phyloP scores from a whole-genome alignment of 2,113 vertebrate species.

The Heterotilapia buettikoferi region DNA sequence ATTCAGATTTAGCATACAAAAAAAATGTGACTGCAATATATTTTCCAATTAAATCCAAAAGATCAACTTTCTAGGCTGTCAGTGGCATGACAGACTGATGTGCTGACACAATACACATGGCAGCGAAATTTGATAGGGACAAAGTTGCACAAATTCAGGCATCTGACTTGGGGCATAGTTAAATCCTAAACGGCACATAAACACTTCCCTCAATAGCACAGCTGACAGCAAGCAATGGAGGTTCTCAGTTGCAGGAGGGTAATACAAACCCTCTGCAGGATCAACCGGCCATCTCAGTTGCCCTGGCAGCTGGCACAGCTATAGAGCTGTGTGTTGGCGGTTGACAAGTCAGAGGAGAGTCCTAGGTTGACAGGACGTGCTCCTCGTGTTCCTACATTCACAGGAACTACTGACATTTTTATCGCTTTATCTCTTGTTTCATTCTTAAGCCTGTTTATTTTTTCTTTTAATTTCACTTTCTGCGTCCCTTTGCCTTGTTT shows the following conservation, averaged over 20 bases:
- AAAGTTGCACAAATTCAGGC: constrained; percentile 3
- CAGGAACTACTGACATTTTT: not conserved
- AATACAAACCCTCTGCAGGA: constrained; percentile 39
- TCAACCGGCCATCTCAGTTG: constrained; percentile 49
- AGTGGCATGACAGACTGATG: not conserved
- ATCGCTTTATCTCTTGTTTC: not conserved
- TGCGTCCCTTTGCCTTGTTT: not conserved
- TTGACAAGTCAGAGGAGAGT: constrained; percentile 34
- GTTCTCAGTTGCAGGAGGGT: constrained; percentile 32
- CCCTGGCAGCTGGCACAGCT: constrained; percentile 39
- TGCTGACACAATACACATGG: not conserved
- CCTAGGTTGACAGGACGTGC: constrained; percentile 19
- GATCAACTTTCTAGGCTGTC: not conserved
- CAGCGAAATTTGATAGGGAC: not conserved
- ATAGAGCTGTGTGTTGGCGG: constrained; percentile 30
- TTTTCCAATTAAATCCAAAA: not conserved
- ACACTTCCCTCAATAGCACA: constrained; percentile 35
- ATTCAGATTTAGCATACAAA: not conserved
- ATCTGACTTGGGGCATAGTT: not conserved
- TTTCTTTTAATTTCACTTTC: not conserved
- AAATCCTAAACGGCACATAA: constrained; percentile 25
- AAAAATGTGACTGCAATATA: not conserved
- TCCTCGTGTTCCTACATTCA: not conserved
- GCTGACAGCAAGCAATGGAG: not conserved
- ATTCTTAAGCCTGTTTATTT: not conserved